These are phyloP conservation scores for Tetramorium parvispinum DNA, from an alignment of 1,140 invertebrate species.

Conservation along the genomic window DNA sequence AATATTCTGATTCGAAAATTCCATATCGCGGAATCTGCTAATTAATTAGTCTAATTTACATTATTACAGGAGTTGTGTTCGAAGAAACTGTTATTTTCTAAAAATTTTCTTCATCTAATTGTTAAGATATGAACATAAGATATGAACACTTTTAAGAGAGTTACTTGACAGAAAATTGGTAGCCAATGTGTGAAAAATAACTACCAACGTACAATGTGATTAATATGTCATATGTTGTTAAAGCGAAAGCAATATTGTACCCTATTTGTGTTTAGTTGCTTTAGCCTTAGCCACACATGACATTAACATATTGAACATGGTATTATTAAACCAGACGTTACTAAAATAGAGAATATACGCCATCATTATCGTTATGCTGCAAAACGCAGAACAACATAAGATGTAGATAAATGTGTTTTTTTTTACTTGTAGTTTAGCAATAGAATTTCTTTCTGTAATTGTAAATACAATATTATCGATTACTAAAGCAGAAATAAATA, in stretches of 20 bases:
- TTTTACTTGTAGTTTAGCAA: neutral
- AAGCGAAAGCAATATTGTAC: slow-evolving; percentile 39
- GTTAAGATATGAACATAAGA: neutral
- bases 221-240: slow-evolving; percentile 38
- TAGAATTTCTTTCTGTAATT: slow-evolving; percentile 8
- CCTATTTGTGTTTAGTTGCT: slow-evolving; percentile 26
- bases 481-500: neutral
- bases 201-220: neutral
- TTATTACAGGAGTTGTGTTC: neutral
- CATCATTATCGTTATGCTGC: slow-evolving; percentile 13
- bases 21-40: neutral
- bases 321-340: slow-evolving; percentile 45
- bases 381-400: slow-evolving; percentile 7
- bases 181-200: slow-evolving; percentile 11
- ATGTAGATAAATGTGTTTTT: neutral
- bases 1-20: neutral
- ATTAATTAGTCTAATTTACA: neutral
- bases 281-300: slow-evolving; percentile 48
- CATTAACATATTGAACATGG: slow-evolving; percentile 52
- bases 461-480: slow-evolving; percentile 5
- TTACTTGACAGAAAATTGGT: neutral
- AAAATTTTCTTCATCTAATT: neutral
- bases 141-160: neutral
- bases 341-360: slow-evolving; percentile 27
- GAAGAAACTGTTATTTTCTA: neutral